These are phyloP conservation scores for Helicoverpa armigera DNA, from an alignment of 1,140 invertebrate species.

Conservation along the genomic window DNA sequence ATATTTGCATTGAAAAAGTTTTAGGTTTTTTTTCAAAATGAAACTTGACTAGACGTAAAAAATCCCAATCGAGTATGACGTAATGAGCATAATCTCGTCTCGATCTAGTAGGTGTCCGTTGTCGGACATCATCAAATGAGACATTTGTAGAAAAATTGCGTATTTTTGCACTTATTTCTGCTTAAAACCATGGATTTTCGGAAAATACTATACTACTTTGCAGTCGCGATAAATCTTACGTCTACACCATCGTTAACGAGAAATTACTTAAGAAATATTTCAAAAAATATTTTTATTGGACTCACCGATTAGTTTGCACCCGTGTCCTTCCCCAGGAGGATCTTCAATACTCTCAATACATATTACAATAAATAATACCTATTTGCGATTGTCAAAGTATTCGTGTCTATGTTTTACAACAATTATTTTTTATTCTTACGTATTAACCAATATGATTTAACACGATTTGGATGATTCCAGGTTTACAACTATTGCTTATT, in stretches of 20 bases:
- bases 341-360: slow-evolving; percentile 56
- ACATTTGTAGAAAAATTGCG: slow-evolving; percentile 3
- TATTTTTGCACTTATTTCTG: neutral
- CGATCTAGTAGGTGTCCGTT: slow-evolving; percentile 62
- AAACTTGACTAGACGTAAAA: neutral
- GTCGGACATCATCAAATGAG: slow-evolving; percentile 11
- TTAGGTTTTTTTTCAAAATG: neutral
- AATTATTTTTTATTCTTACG: slow-evolving; percentile 69
- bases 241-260: neutral
- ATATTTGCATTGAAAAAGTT: neutral
- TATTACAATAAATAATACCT: slow-evolving; percentile 60
- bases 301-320: slow-evolving; percentile 53
- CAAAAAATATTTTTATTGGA: slow-evolving; percentile 25
- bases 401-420: slow-evolving; percentile 51
- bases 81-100: slow-evolving; percentile 32
- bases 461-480: slow-evolving; percentile 61
- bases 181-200: neutral
- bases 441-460: slow-evolving; percentile 67
- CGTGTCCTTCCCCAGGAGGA: slow-evolving; percentile 43
- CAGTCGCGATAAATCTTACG: slow-evolving; percentile 9
- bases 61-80: slow-evolving; percentile 31
- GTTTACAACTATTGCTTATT: slow-evolving; percentile 67
- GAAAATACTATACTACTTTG: slow-evolving; percentile 46
- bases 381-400: slow-evolving; percentile 59
- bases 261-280: neutral